phyloP scores from a whole-genome alignment of 2,113 vertebrate genomes.

The Xiphias gladius region DNA sequence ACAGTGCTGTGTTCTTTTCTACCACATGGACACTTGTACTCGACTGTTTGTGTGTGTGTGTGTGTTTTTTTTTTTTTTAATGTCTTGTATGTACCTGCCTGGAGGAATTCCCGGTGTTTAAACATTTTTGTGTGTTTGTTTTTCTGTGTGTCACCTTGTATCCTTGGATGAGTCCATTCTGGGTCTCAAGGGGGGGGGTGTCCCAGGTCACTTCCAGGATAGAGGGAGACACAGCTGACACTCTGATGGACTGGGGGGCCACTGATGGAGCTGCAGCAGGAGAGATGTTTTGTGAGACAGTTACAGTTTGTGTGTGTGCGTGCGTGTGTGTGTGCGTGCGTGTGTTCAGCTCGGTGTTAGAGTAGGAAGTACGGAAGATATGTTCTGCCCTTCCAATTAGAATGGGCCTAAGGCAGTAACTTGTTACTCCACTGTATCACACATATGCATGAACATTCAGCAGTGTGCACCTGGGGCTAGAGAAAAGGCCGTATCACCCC shows the following conservation, averaged over 20 bases:
- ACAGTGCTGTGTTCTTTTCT: neutral
- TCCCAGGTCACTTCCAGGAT: constrained; percentile 95
- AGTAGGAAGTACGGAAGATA: constrained; percentile 35
- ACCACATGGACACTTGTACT: neutral
- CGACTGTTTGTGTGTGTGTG: neutral
- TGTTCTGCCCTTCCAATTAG: constrained; percentile 69
- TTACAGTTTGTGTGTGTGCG: neutral
- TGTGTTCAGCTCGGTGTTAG: constrained; percentile 15
- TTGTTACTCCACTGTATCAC: constrained; percentile 63
- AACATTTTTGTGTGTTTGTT: constrained; percentile 2
- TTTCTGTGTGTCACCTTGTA: constrained; percentile 91
- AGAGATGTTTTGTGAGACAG: constrained; percentile 13
- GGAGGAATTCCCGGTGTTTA: neutral
- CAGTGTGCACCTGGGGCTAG: constrained; percentile 62
- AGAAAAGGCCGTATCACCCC: constrained; percentile 74
- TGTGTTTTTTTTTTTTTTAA: neutral
- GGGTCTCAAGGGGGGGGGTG: constrained; percentile 91
- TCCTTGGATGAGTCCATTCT: constrained; percentile 97
- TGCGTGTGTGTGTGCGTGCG: constrained; percentile 8
- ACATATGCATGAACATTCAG: constrained; percentile 67
- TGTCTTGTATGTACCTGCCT: neutral
- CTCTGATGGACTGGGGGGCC: constrained; percentile 91
- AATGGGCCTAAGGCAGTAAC: constrained; percentile 63
- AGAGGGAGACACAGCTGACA: constrained; percentile 88
- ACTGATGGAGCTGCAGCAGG: constrained; percentile 88